phyloP scores from a whole-genome alignment of 2,888 invertebrate genomes.

The Ceriagrion tenellum region DNA sequence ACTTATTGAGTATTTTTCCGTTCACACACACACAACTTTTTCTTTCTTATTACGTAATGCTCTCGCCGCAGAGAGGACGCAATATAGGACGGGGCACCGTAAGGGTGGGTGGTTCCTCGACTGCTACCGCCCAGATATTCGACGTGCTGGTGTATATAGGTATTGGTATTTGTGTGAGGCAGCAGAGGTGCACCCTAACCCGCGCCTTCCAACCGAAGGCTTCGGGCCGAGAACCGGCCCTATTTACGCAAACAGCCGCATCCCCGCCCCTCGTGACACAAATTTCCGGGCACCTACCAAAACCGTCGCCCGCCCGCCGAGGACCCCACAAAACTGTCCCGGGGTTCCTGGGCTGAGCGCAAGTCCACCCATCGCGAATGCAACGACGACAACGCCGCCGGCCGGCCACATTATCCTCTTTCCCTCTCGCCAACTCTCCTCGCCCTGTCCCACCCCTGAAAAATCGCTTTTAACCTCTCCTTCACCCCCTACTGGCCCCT shows the following conservation, averaged over 20 bases:
- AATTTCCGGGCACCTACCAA: slow-evolving; percentile 23
- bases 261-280: slow-evolving; percentile 46
- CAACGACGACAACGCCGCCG: not conserved
- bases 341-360: not conserved
- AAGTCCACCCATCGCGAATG: not conserved
- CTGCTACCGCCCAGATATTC: not conserved
- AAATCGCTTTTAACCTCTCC: too few species aligned
- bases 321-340: not conserved
- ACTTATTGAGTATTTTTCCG: not conserved
- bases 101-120: not conserved
- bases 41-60: not conserved
- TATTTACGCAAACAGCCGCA: slow-evolving; percentile 61
- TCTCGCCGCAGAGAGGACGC: not conserved
- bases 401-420: not conserved
- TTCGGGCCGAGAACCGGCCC: not conserved
- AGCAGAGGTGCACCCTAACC: not conserved
- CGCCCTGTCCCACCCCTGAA: not conserved
- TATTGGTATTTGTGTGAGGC: not conserved
- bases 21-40: not conserved
- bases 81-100: not conserved
- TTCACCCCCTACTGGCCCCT: not conserved
- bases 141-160: not conserved
- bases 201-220: not conserved
- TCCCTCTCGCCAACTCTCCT: not conserved
- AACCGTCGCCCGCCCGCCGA: not conserved